These are phyloP conservation scores for Heliconius congener DNA, from an alignment of 1,140 invertebrate species.

Conservation along the genomic window DNA sequence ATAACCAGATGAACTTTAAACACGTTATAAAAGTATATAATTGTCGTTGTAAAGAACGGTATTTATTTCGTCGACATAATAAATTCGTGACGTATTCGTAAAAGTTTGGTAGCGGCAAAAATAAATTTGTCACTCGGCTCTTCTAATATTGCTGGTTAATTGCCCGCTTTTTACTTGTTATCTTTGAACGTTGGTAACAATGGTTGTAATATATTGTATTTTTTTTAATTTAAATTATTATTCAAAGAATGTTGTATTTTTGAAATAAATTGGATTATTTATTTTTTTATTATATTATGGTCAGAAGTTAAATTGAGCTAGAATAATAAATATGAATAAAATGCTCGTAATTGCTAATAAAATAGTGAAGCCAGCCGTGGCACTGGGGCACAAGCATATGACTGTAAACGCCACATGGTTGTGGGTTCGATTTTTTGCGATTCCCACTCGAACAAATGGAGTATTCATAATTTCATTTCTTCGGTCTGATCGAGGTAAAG, in stretches of 20 bases:
- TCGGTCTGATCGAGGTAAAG: too few species aligned
- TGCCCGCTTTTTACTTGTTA: slow-evolving; percentile 33
- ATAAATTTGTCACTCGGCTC: slow-evolving; percentile 34
- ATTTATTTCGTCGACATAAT: slow-evolving; percentile 36
- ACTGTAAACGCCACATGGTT: too few species aligned
- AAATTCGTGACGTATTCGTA: slow-evolving; percentile 36
- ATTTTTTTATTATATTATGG: neutral
- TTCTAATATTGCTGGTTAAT: slow-evolving; percentile 33
- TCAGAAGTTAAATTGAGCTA: too few species aligned
- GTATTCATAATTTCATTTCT: too few species aligned
- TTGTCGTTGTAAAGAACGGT: slow-evolving; percentile 38
- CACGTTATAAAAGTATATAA: slow-evolving; percentile 48
- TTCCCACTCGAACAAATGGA: too few species aligned
- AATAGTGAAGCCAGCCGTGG: too few species aligned
- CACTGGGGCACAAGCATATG: too few species aligned
- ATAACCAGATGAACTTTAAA: slow-evolving; percentile 38
- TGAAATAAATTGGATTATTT: neutral
- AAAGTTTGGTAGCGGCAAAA: slow-evolving; percentile 25
- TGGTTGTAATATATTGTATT: neutral
- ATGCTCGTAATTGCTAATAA: too few species aligned
- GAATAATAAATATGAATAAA: too few species aligned
- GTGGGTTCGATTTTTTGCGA: too few species aligned
- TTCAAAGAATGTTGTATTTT: neutral
- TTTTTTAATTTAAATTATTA: neutral
- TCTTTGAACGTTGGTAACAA: slow-evolving; percentile 29